phyloP scores from a whole-genome alignment of 1,140 invertebrate genomes.

The Acarapis woodi region DNA sequence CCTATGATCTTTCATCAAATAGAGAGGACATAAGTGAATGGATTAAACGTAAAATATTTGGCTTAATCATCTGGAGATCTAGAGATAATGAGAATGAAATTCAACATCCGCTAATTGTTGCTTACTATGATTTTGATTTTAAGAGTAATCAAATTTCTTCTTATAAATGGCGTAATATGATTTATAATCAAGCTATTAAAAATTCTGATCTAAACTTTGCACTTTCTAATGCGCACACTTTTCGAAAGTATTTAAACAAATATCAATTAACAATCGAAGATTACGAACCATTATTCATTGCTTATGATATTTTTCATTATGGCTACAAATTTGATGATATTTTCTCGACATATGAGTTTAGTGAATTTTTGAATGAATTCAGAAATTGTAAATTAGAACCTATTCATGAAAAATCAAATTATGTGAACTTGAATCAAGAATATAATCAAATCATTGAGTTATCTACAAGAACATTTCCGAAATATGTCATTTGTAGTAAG shows the following conservation, averaged over 20 bases:
- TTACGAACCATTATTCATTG: not conserved
- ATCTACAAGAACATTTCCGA: conserved; percentile 22
- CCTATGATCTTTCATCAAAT: too few species aligned
- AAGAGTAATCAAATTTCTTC: not conserved
- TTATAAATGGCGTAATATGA: not conserved
- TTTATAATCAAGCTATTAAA: not conserved
- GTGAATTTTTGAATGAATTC: not conserved
- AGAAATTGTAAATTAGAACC: not conserved
- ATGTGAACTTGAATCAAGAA: conserved; percentile 5
- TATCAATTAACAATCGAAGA: not conserved
- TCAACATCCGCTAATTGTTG: not conserved
- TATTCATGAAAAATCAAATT: not conserved
- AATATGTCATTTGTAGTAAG: conserved; percentile 17
- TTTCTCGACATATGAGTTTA: not conserved
- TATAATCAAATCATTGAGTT: too few species aligned
- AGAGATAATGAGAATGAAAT: not conserved
- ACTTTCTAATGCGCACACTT: not conserved
- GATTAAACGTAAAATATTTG: not conserved
- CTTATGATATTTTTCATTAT: not conserved
- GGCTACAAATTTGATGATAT: not conserved
- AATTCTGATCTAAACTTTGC: not conserved
- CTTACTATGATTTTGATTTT: conserved; percentile 2
- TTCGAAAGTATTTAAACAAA: not conserved
- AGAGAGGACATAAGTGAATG: conserved; percentile 1
- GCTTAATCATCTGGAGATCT: not conserved